Evolutionary conservation across 2,113 vertebrate species (phyloP).

Genomic region (Thunnus maccoyii): DNA sequence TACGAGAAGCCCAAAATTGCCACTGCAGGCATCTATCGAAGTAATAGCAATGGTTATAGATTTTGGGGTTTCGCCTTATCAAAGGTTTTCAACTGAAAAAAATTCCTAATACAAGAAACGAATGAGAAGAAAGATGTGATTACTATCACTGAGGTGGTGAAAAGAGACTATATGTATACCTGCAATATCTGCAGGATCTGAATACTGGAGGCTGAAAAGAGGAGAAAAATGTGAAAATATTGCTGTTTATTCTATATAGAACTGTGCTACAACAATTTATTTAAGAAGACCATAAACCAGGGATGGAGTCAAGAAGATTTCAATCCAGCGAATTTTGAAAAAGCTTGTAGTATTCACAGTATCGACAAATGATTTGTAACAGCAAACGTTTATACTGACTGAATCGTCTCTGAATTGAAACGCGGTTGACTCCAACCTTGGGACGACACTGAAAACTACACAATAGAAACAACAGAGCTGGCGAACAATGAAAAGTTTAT

Average conservation of each 20-base stretch:
- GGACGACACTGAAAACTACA: slow-evolving; percentile 24
- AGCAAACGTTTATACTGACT: slow-evolving; percentile 17
- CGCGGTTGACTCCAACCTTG: slow-evolving; percentile 53
- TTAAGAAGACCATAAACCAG: slow-evolving; percentile 27
- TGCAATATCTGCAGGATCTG: slow-evolving; percentile 51
- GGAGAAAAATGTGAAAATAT: slow-evolving; percentile 41
- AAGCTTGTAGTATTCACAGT: slow-evolving; percentile 20
- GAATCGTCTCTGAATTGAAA: slow-evolving; percentile 50
- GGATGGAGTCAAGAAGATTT: slow-evolving; percentile 57
- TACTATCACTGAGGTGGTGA: slow-evolving; percentile 42
- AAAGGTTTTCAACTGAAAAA: slow-evolving; percentile 22
- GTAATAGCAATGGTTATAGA: slow-evolving; percentile 4
- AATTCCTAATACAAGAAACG: slow-evolving; percentile 29
- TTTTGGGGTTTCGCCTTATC: slow-evolving; percentile 40
- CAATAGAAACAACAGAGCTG: slow-evolving; percentile 47
- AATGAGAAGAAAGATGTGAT: slow-evolving; percentile 44
- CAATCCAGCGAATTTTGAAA: slow-evolving; percentile 45
- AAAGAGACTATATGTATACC: slow-evolving; percentile 54
- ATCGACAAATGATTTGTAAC: slow-evolving; percentile 23
- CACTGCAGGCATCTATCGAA: slow-evolving; percentile 26
- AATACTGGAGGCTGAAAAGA: slow-evolving; percentile 29
- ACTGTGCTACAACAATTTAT: slow-evolving; percentile 44
- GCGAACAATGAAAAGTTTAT: slow-evolving; percentile 35
- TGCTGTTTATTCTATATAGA: slow-evolving; percentile 46
- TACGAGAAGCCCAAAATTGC: slow-evolving; percentile 17